A percentile compares a stretch with the other conserved stretches of the same genome.
Evolutionary conservation across 2,797 vertebrate genomes (phyloP).

Genomic region (Acanthurus leucopareius): DNA sequence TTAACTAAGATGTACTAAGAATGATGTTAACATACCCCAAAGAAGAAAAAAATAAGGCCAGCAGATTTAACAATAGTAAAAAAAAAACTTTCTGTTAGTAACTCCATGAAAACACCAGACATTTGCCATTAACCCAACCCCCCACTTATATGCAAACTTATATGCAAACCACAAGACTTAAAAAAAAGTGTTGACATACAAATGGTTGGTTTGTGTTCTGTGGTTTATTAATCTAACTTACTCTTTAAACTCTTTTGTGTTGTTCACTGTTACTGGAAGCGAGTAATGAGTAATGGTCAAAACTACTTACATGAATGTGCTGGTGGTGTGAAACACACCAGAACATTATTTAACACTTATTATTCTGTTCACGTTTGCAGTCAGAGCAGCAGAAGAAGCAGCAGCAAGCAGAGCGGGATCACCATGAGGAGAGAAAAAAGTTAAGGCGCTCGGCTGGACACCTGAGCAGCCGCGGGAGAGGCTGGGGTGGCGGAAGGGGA

Average conservation of each 20-base stretch:
- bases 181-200: too few species aligned
- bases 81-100: too few species aligned
- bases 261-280: background rate
- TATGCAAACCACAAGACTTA: too few species aligned
- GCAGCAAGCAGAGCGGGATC: conserved; percentile 91
- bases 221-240: background rate
- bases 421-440: conserved; percentile 92
- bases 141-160: too few species aligned
- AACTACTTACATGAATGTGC: background rate
- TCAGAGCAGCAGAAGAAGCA: conserved; percentile 91
- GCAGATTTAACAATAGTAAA: background rate
- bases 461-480: conserved; percentile 84
- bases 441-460: conserved; percentile 92
- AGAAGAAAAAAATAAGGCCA: background rate
- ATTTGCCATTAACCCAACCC: too few species aligned
- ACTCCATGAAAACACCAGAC: background rate
- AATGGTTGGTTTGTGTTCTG: background rate
- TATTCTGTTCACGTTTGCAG: conserved; percentile 72
- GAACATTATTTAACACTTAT: too few species aligned
- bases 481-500: conserved; percentile 67
- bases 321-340: too few species aligned
- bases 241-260: too few species aligned
- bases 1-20: background rate
- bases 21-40: background rate
- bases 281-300: background rate